Evolutionary conservation across 2,113 vertebrate species (phyloP), one percentile per base, ranked within the genome.

Genomic region (Rallus limicola): DNA sequence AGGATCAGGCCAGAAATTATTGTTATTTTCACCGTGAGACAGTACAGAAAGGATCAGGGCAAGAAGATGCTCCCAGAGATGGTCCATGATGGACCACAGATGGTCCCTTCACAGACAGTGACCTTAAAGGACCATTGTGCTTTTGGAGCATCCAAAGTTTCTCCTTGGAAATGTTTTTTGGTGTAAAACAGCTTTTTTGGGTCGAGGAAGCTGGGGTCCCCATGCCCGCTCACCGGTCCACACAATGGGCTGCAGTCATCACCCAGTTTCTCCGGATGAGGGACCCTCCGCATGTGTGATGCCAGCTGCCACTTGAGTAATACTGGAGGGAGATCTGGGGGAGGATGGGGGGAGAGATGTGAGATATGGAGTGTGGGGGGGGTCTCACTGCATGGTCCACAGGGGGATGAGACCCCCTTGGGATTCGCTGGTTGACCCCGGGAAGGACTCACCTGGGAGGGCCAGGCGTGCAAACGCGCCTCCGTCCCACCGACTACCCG

Each of bases 231-330:
- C 77, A 98, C 98, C 24, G 81, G 75, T 97, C 98, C 12, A 99
- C 98, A 26, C 99, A 99, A 89, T 99, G 99, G 96, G 99, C 99
- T 13, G 99, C 99, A 0, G 98, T 99, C 98, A 99, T 94, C 44
- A 99, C 99, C 98, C 99, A 99, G 95, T 98, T 97, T 15, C 11
- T 95, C 33, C 3, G 75, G 80, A 99, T 96, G 96, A 99, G 98
- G 86, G 98, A 98, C 71, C 99, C 99, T 16, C 99, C 98, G 21
- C 99, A 99, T 23, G 98, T 99, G 97, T 99, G 99, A 84, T 97
- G 34, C 98, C 97, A 99, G 17, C 13, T 36, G 60, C 95, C 90
- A 1, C 88, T 18, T 7, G 98, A 98, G 63, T 19, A 68, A 91
- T 97, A 99, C 97, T 99, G 99, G 11, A 98, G 98, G 33, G 98